phyloP scores from a whole-genome alignment of 2,797 vertebrate species.

The Dendrocincla fuliginosa region DNA sequence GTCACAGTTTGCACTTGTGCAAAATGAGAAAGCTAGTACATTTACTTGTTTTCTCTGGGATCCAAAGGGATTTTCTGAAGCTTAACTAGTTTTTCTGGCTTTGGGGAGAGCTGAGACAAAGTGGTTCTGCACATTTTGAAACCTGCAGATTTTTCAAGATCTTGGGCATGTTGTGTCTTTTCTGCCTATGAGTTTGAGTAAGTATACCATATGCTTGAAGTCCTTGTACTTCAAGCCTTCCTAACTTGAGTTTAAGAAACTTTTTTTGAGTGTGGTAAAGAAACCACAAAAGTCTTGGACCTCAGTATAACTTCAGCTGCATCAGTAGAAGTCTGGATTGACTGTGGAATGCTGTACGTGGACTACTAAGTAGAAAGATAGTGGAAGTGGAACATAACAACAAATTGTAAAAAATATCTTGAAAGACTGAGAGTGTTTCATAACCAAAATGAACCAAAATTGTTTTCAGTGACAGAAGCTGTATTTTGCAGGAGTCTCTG shows the following conservation, averaged over 20 bases:
- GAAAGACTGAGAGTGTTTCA: not conserved
- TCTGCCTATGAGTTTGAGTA: not conserved
- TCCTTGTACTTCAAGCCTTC: not conserved
- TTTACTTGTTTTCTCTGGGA: not conserved
- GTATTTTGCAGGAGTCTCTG: not conserved
- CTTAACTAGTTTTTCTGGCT: not conserved
- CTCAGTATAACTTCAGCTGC: not conserved
- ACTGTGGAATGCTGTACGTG: not conserved
- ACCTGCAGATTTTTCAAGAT: not conserved
- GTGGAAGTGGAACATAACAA: not conserved
- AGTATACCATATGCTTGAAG: not conserved
- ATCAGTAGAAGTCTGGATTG: not conserved
- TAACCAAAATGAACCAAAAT: not conserved
- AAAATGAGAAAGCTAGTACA: not conserved
- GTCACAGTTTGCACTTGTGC: not conserved
- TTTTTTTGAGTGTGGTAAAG: not conserved
- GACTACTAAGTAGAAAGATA: not conserved
- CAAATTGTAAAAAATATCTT: not conserved
- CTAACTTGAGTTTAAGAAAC: not conserved
- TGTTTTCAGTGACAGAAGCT: not conserved
- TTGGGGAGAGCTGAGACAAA: not conserved
- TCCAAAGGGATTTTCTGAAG: not conserved
- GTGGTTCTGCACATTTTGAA: not conserved
- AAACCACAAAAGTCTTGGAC: not conserved
- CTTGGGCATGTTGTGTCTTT: not conserved